Evolutionary conservation across 2,797 vertebrate species (phyloP).

Genomic region (Cheirogaleus major): DNA sequence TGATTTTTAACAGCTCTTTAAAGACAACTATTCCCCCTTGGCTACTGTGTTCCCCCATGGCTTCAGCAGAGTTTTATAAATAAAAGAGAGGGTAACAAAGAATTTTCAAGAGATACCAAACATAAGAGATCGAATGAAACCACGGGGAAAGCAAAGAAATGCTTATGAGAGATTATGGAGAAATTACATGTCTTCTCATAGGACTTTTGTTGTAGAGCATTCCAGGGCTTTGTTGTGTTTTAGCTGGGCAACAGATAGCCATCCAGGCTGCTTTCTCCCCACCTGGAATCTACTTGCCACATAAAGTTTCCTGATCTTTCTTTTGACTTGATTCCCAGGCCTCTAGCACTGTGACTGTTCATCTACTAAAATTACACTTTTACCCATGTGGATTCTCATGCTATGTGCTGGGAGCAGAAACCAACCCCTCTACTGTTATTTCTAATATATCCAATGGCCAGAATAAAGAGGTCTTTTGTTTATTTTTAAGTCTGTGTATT

Average conservation of each 20-base stretch:
- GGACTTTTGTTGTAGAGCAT: neutral
- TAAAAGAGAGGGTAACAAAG: neutral
- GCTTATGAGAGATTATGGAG: neutral
- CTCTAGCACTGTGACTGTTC: neutral
- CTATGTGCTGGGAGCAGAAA: neutral
- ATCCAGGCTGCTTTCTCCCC: neutral
- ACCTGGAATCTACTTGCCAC: neutral
- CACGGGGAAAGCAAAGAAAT: neutral
- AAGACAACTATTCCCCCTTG: constrained; percentile 35
- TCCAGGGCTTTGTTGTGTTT: neutral
- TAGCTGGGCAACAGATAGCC: neutral
- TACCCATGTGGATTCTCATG: neutral
- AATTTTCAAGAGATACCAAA: neutral
- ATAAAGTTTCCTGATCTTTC: neutral
- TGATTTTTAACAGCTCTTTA: constrained; percentile 61
- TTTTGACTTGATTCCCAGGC: constrained; percentile 2
- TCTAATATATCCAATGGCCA: neutral
- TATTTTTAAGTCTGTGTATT: neutral
- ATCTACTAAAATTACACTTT: neutral
- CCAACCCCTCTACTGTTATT: neutral
- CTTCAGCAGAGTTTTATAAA: constrained; percentile 37
- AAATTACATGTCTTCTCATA: neutral
- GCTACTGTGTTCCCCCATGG: neutral
- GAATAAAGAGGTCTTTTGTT: neutral
- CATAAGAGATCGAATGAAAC: neutral